Evolutionary conservation across 2,888 invertebrate species (phyloP).

Genomic region (Hirtodrosophila trivittata): DNA sequence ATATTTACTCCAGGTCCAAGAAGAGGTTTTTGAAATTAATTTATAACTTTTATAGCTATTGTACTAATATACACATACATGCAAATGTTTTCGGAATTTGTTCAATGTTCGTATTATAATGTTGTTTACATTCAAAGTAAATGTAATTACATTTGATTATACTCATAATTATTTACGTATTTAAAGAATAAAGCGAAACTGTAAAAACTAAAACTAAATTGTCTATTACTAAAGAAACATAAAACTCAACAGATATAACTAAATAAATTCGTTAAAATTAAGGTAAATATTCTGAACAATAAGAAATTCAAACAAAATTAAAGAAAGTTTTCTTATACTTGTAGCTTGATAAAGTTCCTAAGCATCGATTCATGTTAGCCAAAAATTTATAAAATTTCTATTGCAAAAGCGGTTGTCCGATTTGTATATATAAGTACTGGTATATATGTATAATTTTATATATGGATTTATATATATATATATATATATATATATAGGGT

Average conservation of each 20-base stretch:
- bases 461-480: slow-evolving; percentile 33
- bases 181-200: slow-evolving; percentile 36
- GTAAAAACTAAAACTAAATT: slow-evolving; percentile 54
- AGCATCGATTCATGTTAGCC: slow-evolving; percentile 39
- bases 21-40: slow-evolving; percentile 20
- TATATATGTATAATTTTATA: slow-evolving; percentile 41
- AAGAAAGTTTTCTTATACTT: slow-evolving; percentile 24
- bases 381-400: slow-evolving; percentile 60
- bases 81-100: slow-evolving; percentile 29
- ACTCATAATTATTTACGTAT: background rate
- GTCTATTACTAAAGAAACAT: slow-evolving; percentile 65
- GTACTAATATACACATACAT: slow-evolving; percentile 36
- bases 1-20: slow-evolving; percentile 30
- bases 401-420: slow-evolving; percentile 72
- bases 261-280: slow-evolving; percentile 64
- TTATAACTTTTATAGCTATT: slow-evolving; percentile 13
- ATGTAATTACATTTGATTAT: background rate
- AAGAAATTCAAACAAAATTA: slow-evolving; percentile 50
- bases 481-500: slow-evolving; percentile 33
- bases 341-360: slow-evolving; percentile 4
- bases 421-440: slow-evolving; percentile 52
- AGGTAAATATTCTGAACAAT: slow-evolving; percentile 43
- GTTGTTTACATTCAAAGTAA: background rate
- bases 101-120: slow-evolving; percentile 4
- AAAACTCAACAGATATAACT: slow-evolving; percentile 61